Conservation (phyloP, 2,113 vertebrate genomes). For the Thunnus maccoyii region DNA sequence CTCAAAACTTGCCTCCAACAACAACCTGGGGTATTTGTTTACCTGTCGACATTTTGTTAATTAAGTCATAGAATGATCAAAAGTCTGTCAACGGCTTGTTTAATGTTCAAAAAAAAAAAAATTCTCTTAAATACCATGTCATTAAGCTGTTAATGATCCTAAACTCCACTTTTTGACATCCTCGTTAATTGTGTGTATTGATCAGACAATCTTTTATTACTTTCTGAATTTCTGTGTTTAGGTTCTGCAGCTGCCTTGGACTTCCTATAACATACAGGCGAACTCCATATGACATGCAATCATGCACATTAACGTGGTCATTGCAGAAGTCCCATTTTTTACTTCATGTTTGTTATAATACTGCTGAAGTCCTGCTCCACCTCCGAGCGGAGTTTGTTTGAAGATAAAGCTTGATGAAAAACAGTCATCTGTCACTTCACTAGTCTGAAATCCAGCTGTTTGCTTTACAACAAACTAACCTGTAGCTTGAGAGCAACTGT, state of each 20-base stretch:
- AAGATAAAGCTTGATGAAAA: slow-evolving; percentile 3
- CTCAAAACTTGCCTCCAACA: slow-evolving; percentile 12
- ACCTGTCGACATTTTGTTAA: slow-evolving; percentile 24
- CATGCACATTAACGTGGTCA: slow-evolving; percentile 6
- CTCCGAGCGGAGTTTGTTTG: background rate
- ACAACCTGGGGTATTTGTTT: slow-evolving; percentile 35
- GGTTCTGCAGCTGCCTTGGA: slow-evolving; percentile 83
- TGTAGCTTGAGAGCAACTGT: background rate
- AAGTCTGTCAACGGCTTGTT: slow-evolving; percentile 48
- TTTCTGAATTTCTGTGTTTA: slow-evolving; percentile 71
- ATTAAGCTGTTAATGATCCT: slow-evolving; percentile 7
- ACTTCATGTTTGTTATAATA: slow-evolving; percentile 17
- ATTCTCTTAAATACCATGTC: slow-evolving; percentile 6
- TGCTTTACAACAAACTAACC: slow-evolving; percentile 9
- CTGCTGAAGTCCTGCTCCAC: slow-evolving; percentile 5
- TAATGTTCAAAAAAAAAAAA: slow-evolving; percentile 54
- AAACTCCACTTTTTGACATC: slow-evolving; percentile 2
- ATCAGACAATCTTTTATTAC: slow-evolving; percentile 79
- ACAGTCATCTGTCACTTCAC: slow-evolving; percentile 13
- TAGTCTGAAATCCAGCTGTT: slow-evolving; percentile 6
- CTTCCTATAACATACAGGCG: slow-evolving; percentile 13
- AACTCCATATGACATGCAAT: slow-evolving; percentile 3
- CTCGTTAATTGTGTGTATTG: slow-evolving; percentile 48
- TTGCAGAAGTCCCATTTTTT: slow-evolving; percentile 10
- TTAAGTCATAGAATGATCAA: slow-evolving; percentile 31